These are phyloP conservation scores for Listronotus bonariensis DNA, from an alignment of 1,140 invertebrate species.

Conservation along the genomic window DNA sequence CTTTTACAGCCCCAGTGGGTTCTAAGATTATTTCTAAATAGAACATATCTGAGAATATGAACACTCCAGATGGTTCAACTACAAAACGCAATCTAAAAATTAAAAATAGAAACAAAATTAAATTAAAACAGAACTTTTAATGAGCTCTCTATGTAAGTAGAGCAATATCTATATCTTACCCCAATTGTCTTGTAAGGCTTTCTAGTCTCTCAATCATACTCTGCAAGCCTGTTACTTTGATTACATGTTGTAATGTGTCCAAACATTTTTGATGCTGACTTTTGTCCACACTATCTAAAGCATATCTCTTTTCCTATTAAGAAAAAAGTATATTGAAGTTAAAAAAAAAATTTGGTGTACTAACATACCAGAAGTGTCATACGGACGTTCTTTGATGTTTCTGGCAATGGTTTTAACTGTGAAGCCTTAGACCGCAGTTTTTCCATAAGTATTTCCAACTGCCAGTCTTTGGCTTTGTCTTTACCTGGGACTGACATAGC, in stretches of 20 bases:
- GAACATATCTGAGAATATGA: slow-evolving; percentile 96
- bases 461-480: slow-evolving; percentile 69
- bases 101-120: slow-evolving; percentile 30
- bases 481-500: slow-evolving; percentile 24
- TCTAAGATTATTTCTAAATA: slow-evolving; percentile 86
- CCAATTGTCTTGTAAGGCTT: slow-evolving; percentile 85
- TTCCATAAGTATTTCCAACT: slow-evolving; percentile 85
- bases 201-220: slow-evolving; percentile 91
- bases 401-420: slow-evolving; percentile 77
- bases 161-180: slow-evolving; percentile 56
- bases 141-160: no score
- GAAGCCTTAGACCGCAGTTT: slow-evolving; percentile 75
- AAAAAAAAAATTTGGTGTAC: no score
- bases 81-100: slow-evolving; percentile 76
- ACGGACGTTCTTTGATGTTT: slow-evolving; percentile 82
- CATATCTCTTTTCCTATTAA: slow-evolving; percentile 79
- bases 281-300: slow-evolving; percentile 81
- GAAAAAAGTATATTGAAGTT: not conserved
- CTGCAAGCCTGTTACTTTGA: slow-evolving; percentile 89
- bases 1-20: slow-evolving; percentile 76
- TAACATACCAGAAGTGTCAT: slow-evolving; percentile 76
- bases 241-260: slow-evolving; percentile 90
- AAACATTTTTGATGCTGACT: slow-evolving; percentile 86
- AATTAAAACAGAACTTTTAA: not conserved
- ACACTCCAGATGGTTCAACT: slow-evolving; percentile 71